Conservation (phyloP, 2,797 vertebrate genomes). For the Antrozous pallidus region DNA sequence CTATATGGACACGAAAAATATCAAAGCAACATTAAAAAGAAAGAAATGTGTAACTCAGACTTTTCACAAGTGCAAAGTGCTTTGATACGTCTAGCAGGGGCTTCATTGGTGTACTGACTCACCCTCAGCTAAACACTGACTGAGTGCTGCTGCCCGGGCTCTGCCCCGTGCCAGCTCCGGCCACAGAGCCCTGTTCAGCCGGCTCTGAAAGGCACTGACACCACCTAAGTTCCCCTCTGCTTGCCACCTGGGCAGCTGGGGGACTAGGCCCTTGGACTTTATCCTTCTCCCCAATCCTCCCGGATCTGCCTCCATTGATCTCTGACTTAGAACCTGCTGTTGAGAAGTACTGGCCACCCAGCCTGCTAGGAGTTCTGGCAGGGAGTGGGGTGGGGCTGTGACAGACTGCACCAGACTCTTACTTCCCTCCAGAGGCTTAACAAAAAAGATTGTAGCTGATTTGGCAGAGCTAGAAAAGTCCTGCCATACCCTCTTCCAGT, state of each 20-base stretch:
- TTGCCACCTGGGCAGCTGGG: not conserved
- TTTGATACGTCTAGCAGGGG: not conserved
- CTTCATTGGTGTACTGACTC: not conserved
- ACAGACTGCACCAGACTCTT: not conserved
- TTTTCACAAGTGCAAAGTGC: not conserved
- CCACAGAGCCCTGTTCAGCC: not conserved
- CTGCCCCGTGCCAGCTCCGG: not conserved
- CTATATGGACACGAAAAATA: not conserved
- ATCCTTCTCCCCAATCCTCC: not conserved
- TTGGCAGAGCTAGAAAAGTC: not conserved
- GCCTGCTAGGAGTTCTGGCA: not conserved
- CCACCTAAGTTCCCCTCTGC: not conserved
- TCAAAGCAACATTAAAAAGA: not conserved
- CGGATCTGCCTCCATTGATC: not conserved
- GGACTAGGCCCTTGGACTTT: not conserved
- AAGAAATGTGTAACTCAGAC: not conserved
- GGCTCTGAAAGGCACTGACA: not conserved
- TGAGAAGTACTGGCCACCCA: not conserved
- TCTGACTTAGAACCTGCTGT: not conserved
- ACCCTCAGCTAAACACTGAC: not conserved
- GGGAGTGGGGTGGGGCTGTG: not conserved
- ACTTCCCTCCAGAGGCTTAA: not conserved
- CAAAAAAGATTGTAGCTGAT: not conserved
- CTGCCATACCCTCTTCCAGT: rapidly evolving
- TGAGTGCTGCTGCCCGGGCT: rapidly evolving